phyloP scores from a whole-genome alignment of 2,888 invertebrate genomes.

The Atethmia centrago region DNA sequence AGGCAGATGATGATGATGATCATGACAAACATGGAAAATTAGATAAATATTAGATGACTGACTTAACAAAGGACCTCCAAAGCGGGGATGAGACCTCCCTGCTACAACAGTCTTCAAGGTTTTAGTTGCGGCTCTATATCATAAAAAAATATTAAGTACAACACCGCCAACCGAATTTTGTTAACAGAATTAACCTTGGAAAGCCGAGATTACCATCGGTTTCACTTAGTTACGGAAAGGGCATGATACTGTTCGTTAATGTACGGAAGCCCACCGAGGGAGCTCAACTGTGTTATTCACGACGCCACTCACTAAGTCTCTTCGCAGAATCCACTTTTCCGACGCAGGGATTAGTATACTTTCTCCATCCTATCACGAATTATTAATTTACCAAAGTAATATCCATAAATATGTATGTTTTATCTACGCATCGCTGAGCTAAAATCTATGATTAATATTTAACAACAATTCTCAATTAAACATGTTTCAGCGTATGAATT shows the following conservation, averaged over 20 bases:
- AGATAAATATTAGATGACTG: too few species aligned
- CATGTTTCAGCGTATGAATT: slow-evolving; percentile 80
- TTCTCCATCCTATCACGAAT: slow-evolving; percentile 59
- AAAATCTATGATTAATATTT: slow-evolving; percentile 78
- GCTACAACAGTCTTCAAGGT: too few species aligned
- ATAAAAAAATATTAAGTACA: slow-evolving; percentile 26
- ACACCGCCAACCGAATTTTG: slow-evolving; percentile 47
- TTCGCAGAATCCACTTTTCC: slow-evolving; percentile 62
- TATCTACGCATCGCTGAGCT: slow-evolving; percentile 64
- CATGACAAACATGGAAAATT: too few species aligned
- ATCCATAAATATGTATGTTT: slow-evolving; percentile 66
- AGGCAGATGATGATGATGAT: too few species aligned
- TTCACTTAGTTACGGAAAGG: slow-evolving; percentile 61
- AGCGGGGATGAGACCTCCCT: too few species aligned
- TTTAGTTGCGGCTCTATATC: too few species aligned
- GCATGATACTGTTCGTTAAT: slow-evolving; percentile 58
- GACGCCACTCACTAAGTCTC: slow-evolving; percentile 55
- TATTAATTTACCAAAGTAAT: slow-evolving; percentile 65
- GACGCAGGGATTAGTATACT: slow-evolving; percentile 63
- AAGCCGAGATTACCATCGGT: slow-evolving; percentile 64
- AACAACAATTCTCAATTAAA: slow-evolving; percentile 79
- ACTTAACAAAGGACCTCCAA: too few species aligned
- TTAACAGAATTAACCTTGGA: slow-evolving; percentile 60
- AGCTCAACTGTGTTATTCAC: slow-evolving; percentile 61
- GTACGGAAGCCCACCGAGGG: slow-evolving; percentile 51